These are phyloP conservation scores for Myathropa florea DNA, from an alignment of 2,888 invertebrate genomes.

Conservation along the genomic window DNA sequence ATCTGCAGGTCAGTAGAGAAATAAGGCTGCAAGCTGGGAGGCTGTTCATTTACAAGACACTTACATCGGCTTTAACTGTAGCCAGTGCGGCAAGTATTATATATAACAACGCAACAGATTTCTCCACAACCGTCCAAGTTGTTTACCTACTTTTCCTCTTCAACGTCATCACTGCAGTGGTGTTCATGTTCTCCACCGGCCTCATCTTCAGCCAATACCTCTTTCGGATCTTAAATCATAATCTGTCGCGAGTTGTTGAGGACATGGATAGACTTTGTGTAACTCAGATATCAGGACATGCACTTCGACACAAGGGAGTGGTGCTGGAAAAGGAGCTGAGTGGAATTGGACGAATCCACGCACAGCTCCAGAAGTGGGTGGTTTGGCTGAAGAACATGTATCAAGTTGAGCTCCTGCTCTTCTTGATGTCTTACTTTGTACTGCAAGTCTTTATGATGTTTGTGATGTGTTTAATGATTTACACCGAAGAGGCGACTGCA, in stretches of 20 bases:
- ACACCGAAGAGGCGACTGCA: too few relatives aligned
- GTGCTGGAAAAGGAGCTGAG: not conserved
- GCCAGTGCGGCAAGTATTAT: not conserved
- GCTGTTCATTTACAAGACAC: too few relatives aligned
- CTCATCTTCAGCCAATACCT: not conserved
- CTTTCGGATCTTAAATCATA: not conserved
- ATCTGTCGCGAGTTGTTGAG: not conserved
- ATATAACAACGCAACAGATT: not conserved
- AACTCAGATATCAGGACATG: too few relatives aligned
- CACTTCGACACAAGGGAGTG: not conserved
- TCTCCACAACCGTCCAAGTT: not conserved
- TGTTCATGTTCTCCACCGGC: not conserved
- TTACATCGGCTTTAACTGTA: too few relatives aligned
- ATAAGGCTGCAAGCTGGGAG: not conserved
- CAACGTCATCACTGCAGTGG: not conserved
- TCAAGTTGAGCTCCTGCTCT: not conserved
- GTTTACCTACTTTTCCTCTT: not conserved
- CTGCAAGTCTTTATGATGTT: not conserved
- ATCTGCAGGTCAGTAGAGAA: not conserved
- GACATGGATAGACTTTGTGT: not conserved
- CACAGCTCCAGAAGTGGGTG: not conserved
- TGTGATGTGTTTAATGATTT: not conserved
- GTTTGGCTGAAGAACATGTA: not conserved
- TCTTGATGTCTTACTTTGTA: not conserved
- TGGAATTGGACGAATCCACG: not conserved